Evolutionary conservation across 2,797 vertebrate species (phyloP).

Genomic region (Sternarchorhynchus goeldii): DNA sequence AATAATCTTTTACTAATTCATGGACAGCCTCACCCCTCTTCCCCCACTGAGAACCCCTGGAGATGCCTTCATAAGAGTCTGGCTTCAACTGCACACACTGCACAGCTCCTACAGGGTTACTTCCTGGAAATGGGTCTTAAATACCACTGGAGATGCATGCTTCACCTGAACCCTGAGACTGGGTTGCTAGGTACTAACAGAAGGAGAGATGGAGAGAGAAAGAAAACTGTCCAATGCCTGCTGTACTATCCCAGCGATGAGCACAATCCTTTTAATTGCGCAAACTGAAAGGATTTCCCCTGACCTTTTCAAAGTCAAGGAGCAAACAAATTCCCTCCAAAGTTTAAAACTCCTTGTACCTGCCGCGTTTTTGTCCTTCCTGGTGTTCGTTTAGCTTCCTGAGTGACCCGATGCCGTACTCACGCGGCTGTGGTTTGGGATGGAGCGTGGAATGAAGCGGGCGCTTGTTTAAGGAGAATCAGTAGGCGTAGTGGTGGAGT

Average conservation of each 20-base stretch:
- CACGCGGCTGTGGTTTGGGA: conserved; percentile 46
- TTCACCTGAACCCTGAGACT: conserved; percentile 69
- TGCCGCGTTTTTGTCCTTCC: conserved; percentile 66
- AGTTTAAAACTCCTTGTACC: conserved; percentile 52
- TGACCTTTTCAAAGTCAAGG: conserved; percentile 75
- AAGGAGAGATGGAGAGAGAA: conserved; percentile 24
- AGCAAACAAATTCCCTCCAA: conserved; percentile 69
- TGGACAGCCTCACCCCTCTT: conserved; percentile 73
- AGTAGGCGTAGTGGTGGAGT: conserved; percentile 65
- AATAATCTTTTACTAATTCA: conserved; percentile 79
- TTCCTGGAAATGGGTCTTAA: conserved; percentile 80
- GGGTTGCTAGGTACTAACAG: conserved; percentile 56
- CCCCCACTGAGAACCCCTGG: conserved; percentile 74
- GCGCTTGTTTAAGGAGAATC: conserved; percentile 73
- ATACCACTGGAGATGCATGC: conserved; percentile 73
- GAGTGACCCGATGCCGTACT: conserved; percentile 57
- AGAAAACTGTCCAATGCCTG: conserved; percentile 50
- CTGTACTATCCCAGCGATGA: conserved; percentile 59
- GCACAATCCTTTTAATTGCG: conserved; percentile 70
- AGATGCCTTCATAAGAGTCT: conserved; percentile 75
- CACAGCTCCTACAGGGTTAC: conserved; percentile 72
- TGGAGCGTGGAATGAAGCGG: conserved; percentile 64
- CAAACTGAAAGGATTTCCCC: conserved; percentile 67
- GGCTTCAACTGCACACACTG: conserved; percentile 68
- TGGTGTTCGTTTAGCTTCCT: conserved; percentile 61